Evolutionary conservation across 2,797 vertebrate species (phyloP), one percentile per base, ranked within the genome.

Genomic region (Pangasius djambal): DNA sequence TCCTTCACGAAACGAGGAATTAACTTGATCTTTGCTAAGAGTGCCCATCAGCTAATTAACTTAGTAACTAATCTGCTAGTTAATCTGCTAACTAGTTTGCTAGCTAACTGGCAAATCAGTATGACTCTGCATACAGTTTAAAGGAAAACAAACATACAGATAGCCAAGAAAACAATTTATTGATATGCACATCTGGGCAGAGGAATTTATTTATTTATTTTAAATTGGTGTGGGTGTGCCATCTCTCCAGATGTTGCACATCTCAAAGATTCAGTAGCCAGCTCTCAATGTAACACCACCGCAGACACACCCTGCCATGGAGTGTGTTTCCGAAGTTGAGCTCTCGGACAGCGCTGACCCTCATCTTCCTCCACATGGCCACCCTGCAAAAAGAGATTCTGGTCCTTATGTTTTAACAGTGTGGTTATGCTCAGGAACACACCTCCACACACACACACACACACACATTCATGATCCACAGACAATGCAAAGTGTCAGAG

Each of bases 111-210:
- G 31, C 6, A 82, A 61, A 61, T 37, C 34, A 15, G 16, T 31
- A 57, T 20, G 28, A 50, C 57, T 81, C 8, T 37, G 52, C 48
- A 72, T 10, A 40, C 6, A 15, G 74, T 52, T 77, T 50, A 20
- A 52, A n/a, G 28, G 1, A 6, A 16, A 55, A 57, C 16, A 79
- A 20, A 4, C n/a, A 55, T 55, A 18, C 8, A 79, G 77, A 31
- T 34, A 79, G 25, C 15, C 37, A 83, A 61, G 22, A 34, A 81
- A 59, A 22, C 52, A 81, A 63, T 40, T 44, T 44, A 61, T 28
- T 40, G 34, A 40, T 40, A 44, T 44, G 57, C 81, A 83, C 81
- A 83, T 83, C 79, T 82, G 79, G 79, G 20, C 52, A 18, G 28
- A 0, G 10, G 28, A 57, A 34, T 81, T 34, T 18, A 31, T 79